A percentile compares a stretch with the other conserved stretches of the same genome.
phyloP scores from a whole-genome alignment of 1,140 invertebrate species.

The Papilio polytes region DNA sequence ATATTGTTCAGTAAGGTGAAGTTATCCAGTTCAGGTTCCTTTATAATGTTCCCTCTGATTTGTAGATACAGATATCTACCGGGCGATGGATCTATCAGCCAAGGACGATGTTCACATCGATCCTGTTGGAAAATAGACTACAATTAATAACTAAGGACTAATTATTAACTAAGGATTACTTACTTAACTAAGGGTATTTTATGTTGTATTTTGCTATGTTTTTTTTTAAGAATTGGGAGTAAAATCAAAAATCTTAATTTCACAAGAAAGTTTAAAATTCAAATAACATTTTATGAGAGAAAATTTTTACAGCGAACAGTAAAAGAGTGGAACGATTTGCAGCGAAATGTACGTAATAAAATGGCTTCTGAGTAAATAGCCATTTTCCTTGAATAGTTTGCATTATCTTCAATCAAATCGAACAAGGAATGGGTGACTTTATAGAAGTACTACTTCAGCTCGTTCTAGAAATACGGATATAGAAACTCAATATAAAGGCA shows the following conservation, averaged over 20 bases:
- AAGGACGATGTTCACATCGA: slow-evolving; percentile 90
- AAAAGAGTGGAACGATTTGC: background rate
- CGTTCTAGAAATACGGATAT: background rate
- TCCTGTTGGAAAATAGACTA: slow-evolving; percentile 82
- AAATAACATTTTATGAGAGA: background rate
- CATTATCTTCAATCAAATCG: slow-evolving; percentile 19
- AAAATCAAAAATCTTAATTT: background rate
- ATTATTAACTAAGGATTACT: too few species aligned
- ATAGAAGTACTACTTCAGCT: background rate
- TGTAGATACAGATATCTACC: slow-evolving; percentile 89
- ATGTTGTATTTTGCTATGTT: background rate
- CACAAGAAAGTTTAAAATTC: background rate
- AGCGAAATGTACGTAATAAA: background rate
- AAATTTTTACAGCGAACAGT: background rate
- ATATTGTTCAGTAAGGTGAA: slow-evolving; percentile 80
- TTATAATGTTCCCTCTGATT: slow-evolving; percentile 86
- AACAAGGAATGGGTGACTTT: background rate
- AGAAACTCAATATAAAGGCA: background rate
- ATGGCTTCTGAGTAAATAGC: slow-evolving; percentile 16
- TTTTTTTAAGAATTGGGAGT: background rate
- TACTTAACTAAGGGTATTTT: too few species aligned
- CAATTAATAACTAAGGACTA: background rate
- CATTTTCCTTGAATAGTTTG: slow-evolving; percentile 18
- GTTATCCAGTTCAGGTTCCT: slow-evolving; percentile 81
- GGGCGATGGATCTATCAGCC: slow-evolving; percentile 90